A percentile compares a stretch with the other conserved stretches of the same genome.
phyloP scores from a whole-genome alignment of 2,888 invertebrate genomes.

The Mesorhabditis spiculigera region DNA sequence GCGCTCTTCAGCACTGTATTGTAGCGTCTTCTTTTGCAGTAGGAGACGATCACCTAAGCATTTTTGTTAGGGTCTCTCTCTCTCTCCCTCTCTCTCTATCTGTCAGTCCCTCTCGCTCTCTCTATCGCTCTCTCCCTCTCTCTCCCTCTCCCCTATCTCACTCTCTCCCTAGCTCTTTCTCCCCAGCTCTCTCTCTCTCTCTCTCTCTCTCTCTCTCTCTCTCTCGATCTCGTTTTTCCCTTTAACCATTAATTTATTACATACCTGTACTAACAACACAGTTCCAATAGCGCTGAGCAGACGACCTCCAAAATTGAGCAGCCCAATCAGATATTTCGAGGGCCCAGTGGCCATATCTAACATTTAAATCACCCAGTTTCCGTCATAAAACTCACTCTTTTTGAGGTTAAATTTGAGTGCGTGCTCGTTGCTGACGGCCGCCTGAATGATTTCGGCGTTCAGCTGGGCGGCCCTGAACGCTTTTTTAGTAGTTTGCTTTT shows the following conservation, averaged over 20 bases:
- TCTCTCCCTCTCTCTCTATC: too few species aligned
- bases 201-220: too few species aligned
- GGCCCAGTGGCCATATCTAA: constrained; percentile 32
- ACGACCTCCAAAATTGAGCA: constrained; percentile 39
- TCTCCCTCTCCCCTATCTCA: neutral
- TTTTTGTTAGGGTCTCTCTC: too few species aligned
- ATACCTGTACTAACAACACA: constrained; percentile 41
- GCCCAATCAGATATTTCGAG: constrained; percentile 40
- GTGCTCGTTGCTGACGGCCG: constrained; percentile 37
- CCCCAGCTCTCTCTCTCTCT: too few species aligned
- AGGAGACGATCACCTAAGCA: constrained; percentile 22
- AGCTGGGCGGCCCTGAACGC: constrained; percentile 28
- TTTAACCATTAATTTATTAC: neutral
- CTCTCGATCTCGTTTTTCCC: too few species aligned
- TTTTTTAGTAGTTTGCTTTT: neutral
- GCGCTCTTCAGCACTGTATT: constrained; percentile 27
- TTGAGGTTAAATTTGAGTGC: constrained; percentile 29
- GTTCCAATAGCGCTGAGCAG: constrained; percentile 43
- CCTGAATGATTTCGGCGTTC: constrained; percentile 39
- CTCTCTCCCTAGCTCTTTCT: too few species aligned
- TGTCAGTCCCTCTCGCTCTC: too few species aligned
- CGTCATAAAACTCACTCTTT: constrained; percentile 20
- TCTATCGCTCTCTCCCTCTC: neutral
- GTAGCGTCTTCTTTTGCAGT: constrained; percentile 27
- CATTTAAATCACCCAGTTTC: neutral